Conservation (phyloP, 2,888 invertebrate species). For the Zhengitettix transpicula region DNA sequence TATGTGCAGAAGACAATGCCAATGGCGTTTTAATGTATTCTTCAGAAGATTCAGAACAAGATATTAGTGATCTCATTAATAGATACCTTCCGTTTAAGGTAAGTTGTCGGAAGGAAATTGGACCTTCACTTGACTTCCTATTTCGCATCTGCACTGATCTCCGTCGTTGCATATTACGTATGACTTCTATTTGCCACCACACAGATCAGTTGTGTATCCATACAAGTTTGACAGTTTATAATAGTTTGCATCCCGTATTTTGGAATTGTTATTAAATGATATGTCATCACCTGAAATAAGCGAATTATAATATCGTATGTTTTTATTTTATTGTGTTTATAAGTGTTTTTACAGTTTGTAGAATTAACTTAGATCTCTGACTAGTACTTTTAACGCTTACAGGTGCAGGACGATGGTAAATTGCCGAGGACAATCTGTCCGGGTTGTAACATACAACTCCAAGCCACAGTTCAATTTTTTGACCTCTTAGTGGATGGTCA, state of each 20-base stretch:
- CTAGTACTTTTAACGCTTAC: conserved; percentile 2
- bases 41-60: conserved; percentile 36
- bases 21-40: conserved; percentile 48
- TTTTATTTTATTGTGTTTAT: too few relatives aligned
- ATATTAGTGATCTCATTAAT: conserved; percentile 49
- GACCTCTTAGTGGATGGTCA: conserved; percentile 55
- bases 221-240: conserved; percentile 1
- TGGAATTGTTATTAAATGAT: too few relatives aligned
- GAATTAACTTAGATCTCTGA: conserved; percentile 1
- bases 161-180: conserved; percentile 17
- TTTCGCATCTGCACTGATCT: conserved; percentile 20
- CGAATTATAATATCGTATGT: too few relatives aligned
- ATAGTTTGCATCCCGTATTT: too few relatives aligned
- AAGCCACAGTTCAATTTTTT: conserved; percentile 57
- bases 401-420: conserved; percentile 53
- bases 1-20: conserved; percentile 57
- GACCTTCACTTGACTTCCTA: conserved; percentile 18
- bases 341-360: neutral
- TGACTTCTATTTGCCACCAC: conserved; percentile 18
- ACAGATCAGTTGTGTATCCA: conserved; percentile 20
- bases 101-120: conserved; percentile 31
- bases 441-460: conserved; percentile 57
- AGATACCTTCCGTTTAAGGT: conserved; percentile 60
- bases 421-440: conserved; percentile 57
- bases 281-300: too few relatives aligned